Conservation (phyloP, 1,140 invertebrate genomes). For the Neodiprion virginianus region DNA sequence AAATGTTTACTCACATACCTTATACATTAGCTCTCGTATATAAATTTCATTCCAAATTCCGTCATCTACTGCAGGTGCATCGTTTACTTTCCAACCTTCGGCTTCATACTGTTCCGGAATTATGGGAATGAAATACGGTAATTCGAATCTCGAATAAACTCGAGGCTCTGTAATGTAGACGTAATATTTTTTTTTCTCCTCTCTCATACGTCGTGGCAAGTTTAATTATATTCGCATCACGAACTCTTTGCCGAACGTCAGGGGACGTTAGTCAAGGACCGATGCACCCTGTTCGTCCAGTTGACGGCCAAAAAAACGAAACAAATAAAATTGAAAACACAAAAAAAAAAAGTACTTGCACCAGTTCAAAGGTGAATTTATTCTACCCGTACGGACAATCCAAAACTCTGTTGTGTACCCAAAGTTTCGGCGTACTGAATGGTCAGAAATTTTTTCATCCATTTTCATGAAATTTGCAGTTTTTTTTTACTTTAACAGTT, state of each 20-base stretch:
- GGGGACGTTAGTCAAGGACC: background rate
- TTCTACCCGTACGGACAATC: background rate
- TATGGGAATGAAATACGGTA: too few relatives aligned
- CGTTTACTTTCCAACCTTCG: too few relatives aligned
- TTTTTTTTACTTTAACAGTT: background rate
- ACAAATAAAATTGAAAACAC: background rate
- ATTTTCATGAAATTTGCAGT: background rate
- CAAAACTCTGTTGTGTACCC: background rate
- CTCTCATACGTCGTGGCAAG: background rate
- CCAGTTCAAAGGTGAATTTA: too few relatives aligned
- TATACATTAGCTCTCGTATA: too few relatives aligned
- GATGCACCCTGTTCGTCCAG: background rate
- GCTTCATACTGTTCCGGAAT: too few relatives aligned
- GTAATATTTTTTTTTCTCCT: too few relatives aligned
- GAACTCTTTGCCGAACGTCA: background rate
- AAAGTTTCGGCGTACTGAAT: background rate
- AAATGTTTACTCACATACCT: too few relatives aligned
- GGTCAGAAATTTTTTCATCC: background rate
- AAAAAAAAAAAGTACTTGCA: background rate
- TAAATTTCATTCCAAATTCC: too few relatives aligned
- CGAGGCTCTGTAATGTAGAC: too few relatives aligned
- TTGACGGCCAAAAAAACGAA: background rate
- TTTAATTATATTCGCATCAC: slow-evolving; percentile 5
- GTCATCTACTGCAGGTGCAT: too few relatives aligned
- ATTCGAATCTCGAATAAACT: too few relatives aligned